phyloP scores from a whole-genome alignment of 2,888 invertebrate species.

The Sesia bembeciformis region DNA sequence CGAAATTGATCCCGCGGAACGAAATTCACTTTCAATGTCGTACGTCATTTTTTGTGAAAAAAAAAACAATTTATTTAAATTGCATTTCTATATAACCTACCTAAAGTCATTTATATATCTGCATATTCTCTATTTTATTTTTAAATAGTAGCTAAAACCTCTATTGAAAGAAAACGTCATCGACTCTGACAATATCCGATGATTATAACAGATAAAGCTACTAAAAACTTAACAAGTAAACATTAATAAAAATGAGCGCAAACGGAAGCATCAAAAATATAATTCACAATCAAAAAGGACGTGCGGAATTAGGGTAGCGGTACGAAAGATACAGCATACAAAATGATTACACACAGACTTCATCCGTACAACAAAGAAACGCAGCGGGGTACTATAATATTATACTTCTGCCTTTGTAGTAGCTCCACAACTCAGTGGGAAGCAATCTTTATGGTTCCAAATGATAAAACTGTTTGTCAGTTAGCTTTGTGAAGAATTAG shows the following conservation, averaged over 20 bases:
- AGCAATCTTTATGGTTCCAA: conserved; percentile 71
- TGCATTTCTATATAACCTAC: too few relatives aligned
- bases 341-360: conserved; percentile 70
- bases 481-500: conserved; percentile 44
- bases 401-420: conserved; percentile 70
- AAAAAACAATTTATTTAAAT: too few relatives aligned
- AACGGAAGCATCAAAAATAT: conserved; percentile 65
- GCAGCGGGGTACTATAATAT: conserved; percentile 70
- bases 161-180: too few relatives aligned
- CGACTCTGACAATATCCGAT: too few relatives aligned
- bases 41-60: too few relatives aligned
- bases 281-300: conserved; percentile 68
- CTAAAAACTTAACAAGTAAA: conserved; percentile 42
- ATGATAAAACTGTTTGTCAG: conserved; percentile 73
- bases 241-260: conserved; percentile 52
- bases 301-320: conserved; percentile 67
- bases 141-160: too few relatives aligned
- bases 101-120: too few relatives aligned
- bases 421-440: conserved; percentile 63
- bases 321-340: conserved; percentile 57
- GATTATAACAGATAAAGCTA: not conserved
- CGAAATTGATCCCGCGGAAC: conserved; percentile 47
- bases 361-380: conserved; percentile 65
- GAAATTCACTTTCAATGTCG: conserved; percentile 8
- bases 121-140: too few relatives aligned